Base-by-base conservation (phyloP, 2,113 vertebrate genomes). In the Hippocampus guttulatus region DNA sequence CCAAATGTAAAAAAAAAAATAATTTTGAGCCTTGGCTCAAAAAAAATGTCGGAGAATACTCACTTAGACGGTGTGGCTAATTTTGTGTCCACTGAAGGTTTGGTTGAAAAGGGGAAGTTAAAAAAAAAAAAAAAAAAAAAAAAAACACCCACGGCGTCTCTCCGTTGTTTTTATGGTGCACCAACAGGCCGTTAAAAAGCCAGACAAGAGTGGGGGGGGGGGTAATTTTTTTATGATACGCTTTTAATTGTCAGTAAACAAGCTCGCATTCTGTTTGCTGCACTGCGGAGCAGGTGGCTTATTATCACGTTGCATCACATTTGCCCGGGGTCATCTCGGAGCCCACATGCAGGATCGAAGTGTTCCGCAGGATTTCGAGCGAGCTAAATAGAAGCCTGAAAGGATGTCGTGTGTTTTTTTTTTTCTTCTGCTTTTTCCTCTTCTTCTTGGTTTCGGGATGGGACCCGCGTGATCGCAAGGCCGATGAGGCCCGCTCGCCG, bases 401-500 rank as follows among this genome's bases (percentile, higher is more conserved):
- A 83, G 79, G 82, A 69, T 64, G 74, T 71, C 23, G 73, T 79
- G 70, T 74, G 82, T 75, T 33, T 74, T 58, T 69, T 51, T n/a
- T 21, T 65, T 52, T 61, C 57, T 51, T 20, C 72, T 54, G 65
- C 49, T n/a, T 27, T 63, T 60, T 61, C 55, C 43, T 16, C 38
- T 3, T 45, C 52, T 68, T 71, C 49, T 57, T 71, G 75, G 75
- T 87, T 82, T 82, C 69, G 64, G 40, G 68, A 81, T 6, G 66
- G 73, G 80, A 77, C 14, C 4, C 15, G n/a, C 25, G 27, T 21
- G 49, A 7, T 8, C 30, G 23, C 58, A 63, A 84, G 86, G 70
- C 76, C 81, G 86, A 82, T 78, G 78, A 86, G 75, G 79, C 81
- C 85, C 23, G 84, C 83, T 90, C 80, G 77, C 81, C 89, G 51